Conservation (phyloP, 2,113 vertebrate species). For the Grantiella picta region DNA sequence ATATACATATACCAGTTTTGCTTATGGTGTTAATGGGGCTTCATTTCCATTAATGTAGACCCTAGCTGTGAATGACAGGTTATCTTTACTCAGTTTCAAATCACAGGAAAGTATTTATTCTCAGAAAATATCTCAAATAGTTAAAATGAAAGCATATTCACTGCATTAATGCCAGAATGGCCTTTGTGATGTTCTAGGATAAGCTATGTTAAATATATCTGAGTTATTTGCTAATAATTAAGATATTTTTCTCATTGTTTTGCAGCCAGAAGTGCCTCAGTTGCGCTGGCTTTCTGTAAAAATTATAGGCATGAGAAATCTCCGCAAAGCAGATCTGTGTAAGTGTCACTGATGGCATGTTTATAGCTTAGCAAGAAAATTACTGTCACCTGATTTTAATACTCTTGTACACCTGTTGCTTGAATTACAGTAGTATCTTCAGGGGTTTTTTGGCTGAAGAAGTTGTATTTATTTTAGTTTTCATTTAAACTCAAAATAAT, state of each 20-base stretch:
- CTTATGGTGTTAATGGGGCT: background rate
- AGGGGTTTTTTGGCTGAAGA: background rate
- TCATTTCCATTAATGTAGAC: background rate
- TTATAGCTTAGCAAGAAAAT: background rate
- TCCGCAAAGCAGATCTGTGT: constrained; percentile 51
- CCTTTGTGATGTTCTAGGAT: background rate
- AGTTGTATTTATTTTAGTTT: background rate
- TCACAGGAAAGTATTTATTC: background rate
- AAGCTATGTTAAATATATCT: background rate
- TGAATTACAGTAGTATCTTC: background rate
- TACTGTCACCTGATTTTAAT: background rate
- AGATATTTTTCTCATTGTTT: background rate
- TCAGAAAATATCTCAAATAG: background rate
- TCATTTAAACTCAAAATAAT: background rate
- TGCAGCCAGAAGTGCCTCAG: constrained; percentile 34
- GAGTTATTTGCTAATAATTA: background rate
- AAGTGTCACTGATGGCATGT: background rate
- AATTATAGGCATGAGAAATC: constrained; percentile 51
- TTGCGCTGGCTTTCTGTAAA: constrained; percentile 49
- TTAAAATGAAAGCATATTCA: background rate
- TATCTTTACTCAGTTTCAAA: background rate
- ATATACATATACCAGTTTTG: background rate
- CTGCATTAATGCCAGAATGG: background rate
- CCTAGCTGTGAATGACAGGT: background rate
- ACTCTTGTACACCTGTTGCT: background rate